Evolutionary conservation across 1,140 invertebrate species (phyloP), one percentile per base, ranked within the genome.

Genomic region (Dolichoris vasculosae): DNA sequence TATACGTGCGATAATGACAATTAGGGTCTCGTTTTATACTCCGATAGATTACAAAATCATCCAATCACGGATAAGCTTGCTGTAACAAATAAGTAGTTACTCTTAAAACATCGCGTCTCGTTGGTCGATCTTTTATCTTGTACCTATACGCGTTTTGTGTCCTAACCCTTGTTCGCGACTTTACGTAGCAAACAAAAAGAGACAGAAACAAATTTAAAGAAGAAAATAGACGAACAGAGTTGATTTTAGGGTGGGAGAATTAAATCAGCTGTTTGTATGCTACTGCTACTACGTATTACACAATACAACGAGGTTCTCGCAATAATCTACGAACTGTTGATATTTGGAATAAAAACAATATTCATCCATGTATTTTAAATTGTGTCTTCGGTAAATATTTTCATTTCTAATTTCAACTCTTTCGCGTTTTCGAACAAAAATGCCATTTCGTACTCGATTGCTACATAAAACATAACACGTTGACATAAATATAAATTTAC

Each of bases 261-360:
- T 43, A 43, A 43, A 73, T 43, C 69, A 73, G 69, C 69, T 73
- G 69, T 73, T 73, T 73, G 20, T 43, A 73, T 9, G 17, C 30
- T 20, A 17, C 69, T 43, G 2, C 3, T n/a, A 73, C 43, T 43
- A 26, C 26, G 13, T 6, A 9, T 26, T 26, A 26, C 51, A 26
- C 9, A 13, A 59, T 26, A 59, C 55, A 59, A n/a, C n/a, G n/a
- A n/a, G n/a, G n/a, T n/a, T n/a, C n/a, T n/a, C n/a, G n/a, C n/a
- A n/a, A n/a, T n/a, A n/a, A n/a, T n/a, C n/a, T n/a, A n/a, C n/a
- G n/a, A n/a, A n/a, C n/a, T n/a, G n/a, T n/a, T n/a, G n/a, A n/a
- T n/a, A n/a, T n/a, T n/a, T n/a, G n/a, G n/a, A n/a, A n/a, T n/a
- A n/a, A n/a, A n/a, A n/a, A n/a, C n/a, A n/a, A n/a, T n/a, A n/a